Base-by-base conservation (phyloP, 2,797 vertebrate genomes). In the Heteromormyrus szaboi region DNA sequence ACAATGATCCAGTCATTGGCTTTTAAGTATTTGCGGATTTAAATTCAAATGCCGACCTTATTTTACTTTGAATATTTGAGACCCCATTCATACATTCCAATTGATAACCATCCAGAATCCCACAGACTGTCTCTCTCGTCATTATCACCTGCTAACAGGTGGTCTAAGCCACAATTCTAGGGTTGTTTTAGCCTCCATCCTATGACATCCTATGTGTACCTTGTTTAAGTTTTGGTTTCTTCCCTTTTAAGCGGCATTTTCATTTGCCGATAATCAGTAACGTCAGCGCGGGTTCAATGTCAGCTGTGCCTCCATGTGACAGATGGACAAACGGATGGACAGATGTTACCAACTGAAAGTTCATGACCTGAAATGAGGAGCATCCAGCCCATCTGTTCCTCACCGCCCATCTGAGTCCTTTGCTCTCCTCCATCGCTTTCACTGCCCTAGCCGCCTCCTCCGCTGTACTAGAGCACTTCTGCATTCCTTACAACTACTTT, bases 311-410 rank as follows among this genome's bases (percentile, higher is more conserved):
- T 50, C 91, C 92, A 90, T 90, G 91, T 93, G 94, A 91, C 96
- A 97, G 96, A 96, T 96, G 96, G 96, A 95, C 91, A 92, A 95
- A 37, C 72, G 86, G 89, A 84, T 81, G 92, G 94, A 95, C 96
- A 96, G 96, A 96, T 97, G 96, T 96, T 96, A 90, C 93, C 4
- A 95, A 96, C 96, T 93, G 94, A 95, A 96, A 96, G 93, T 96
- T 96, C 95, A 96, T 94, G 96, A 96, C 95, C 95, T 95, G 94
- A 95, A 94, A 93, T 93, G 89, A 91, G 93, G 91, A 95, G 94
- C 92, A 93, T 91, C 94, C 93, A 37, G 19, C 44, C 96, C 96
- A 97, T 97, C 96, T 97, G 96, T 96, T 96, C 94, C 95, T 95
- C 88, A 90, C 90, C 90, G 85, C 59, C 89, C 4, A 89, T 91